phyloP scores from a whole-genome alignment of 1,140 invertebrate species.

The Drosophila aff. region DNA sequence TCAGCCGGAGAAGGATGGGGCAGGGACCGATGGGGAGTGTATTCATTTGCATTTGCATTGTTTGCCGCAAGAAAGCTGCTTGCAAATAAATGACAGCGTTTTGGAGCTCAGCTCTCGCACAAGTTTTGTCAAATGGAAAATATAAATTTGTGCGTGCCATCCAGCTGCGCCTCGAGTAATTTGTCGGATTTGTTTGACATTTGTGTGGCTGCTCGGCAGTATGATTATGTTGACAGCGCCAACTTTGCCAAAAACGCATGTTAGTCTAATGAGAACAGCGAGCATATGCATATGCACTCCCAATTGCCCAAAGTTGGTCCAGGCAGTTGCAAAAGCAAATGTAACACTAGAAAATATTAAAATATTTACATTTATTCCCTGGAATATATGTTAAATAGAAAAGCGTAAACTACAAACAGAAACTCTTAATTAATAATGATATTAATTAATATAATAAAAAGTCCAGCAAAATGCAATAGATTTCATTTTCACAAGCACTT shows the following conservation, averaged over 20 bases:
- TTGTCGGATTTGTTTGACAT: constrained; percentile 76
- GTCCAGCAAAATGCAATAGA: background rate
- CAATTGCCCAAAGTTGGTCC: constrained; percentile 6
- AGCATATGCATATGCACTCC: constrained; percentile 6
- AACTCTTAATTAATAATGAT: background rate
- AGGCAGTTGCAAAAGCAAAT: background rate
- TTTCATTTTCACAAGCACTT: background rate
- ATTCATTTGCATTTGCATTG: constrained; percentile 57
- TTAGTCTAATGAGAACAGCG: constrained; percentile 37
- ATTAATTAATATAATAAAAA: no score
- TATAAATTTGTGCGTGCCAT: constrained; percentile 61
- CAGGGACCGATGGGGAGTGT: background rate
- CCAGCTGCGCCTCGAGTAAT: constrained; percentile 57
- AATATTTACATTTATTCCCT: background rate
- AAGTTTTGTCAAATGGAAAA: constrained; percentile 61
- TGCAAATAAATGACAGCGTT: constrained; percentile 59
- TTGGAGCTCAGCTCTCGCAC: constrained; percentile 19
- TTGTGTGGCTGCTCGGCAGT: constrained; percentile 23
- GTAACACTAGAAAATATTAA: background rate
- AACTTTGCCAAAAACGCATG: constrained; percentile 35
- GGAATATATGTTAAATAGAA: background rate
- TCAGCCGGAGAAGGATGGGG: background rate
- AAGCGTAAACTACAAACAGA: background rate
- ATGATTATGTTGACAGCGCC: constrained; percentile 34
- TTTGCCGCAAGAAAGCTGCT: constrained; percentile 56